Evolutionary conservation across 2,113 vertebrate genomes (phyloP).

Genomic region (Gymnarchus niloticus): DNA sequence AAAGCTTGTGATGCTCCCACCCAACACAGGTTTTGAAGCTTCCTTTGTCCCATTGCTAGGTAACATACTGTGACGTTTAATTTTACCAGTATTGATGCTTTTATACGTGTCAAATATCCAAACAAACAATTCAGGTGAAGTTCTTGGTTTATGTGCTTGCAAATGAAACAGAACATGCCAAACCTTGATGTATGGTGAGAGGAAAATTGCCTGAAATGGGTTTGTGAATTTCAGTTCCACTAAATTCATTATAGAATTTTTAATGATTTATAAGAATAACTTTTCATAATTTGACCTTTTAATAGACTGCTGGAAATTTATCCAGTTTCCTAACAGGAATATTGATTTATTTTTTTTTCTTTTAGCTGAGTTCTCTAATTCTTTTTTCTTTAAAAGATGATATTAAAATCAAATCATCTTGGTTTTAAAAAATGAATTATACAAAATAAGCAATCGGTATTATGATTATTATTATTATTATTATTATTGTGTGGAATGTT

Average conservation of each 20-base stretch:
- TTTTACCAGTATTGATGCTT: too few relatives aligned
- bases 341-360: background rate
- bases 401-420: background rate
- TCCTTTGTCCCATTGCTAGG: too few relatives aligned
- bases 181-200: background rate
- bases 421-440: background rate
- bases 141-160: background rate
- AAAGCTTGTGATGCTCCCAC: too few relatives aligned
- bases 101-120: too few relatives aligned
- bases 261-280: background rate
- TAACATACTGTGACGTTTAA: too few relatives aligned
- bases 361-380: background rate
- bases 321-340: background rate
- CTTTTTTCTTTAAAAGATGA: background rate
- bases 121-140: too few relatives aligned
- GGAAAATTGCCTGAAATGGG: background rate
- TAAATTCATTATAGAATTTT: background rate
- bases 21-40: too few relatives aligned
- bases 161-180: background rate
- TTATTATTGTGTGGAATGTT: too few relatives aligned
- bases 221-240: background rate
- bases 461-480: background rate
- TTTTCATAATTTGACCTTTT: slow-evolving; percentile 2
- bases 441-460: background rate
- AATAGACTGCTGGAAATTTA: background rate